phyloP scores from a whole-genome alignment of 2,888 invertebrate genomes.

The Orthosia gracilis region DNA sequence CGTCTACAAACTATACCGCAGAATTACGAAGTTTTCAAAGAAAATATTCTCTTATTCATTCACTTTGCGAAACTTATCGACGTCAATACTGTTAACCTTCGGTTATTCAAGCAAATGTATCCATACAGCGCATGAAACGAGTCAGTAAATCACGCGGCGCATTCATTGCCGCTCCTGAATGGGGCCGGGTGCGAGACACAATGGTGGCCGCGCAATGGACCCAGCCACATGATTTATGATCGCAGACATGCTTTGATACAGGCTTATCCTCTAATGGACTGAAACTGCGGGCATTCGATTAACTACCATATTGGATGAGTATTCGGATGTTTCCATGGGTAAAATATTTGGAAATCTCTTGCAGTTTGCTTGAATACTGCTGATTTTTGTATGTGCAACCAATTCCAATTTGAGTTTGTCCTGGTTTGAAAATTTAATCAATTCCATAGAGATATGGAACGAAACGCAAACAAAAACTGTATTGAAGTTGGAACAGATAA shows the following conservation, averaged over 20 bases:
- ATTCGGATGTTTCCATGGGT: slow-evolving; percentile 12
- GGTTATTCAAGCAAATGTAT: slow-evolving; percentile 65
- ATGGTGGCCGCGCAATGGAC: slow-evolving; percentile 63
- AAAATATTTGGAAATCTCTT: slow-evolving; percentile 19
- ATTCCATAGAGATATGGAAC: background rate
- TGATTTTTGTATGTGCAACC: slow-evolving; percentile 2
- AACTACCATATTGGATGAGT: slow-evolving; percentile 44
- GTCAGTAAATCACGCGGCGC: slow-evolving; percentile 66
- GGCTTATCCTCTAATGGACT: slow-evolving; percentile 69
- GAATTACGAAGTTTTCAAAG: slow-evolving; percentile 58
- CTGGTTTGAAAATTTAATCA: slow-evolving; percentile 11
- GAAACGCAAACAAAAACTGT: background rate
- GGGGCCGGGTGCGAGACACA: slow-evolving; percentile 55
- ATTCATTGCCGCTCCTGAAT: slow-evolving; percentile 69
- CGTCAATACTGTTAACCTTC: slow-evolving; percentile 62
- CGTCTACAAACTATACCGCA: slow-evolving; percentile 57
- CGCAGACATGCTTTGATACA: slow-evolving; percentile 61
- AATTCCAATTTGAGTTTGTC: background rate
- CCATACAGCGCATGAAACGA: slow-evolving; percentile 57
- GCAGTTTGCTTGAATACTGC: background rate
- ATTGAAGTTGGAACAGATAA: background rate
- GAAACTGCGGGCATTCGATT: slow-evolving; percentile 57
- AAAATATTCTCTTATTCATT: slow-evolving; percentile 60
- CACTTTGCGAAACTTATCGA: slow-evolving; percentile 58
- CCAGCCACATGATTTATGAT: slow-evolving; percentile 64